Evolutionary conservation across 2,888 invertebrate genomes (phyloP), one percentile per base, ranked within the genome.

Genomic region (Parnassius orleans): DNA sequence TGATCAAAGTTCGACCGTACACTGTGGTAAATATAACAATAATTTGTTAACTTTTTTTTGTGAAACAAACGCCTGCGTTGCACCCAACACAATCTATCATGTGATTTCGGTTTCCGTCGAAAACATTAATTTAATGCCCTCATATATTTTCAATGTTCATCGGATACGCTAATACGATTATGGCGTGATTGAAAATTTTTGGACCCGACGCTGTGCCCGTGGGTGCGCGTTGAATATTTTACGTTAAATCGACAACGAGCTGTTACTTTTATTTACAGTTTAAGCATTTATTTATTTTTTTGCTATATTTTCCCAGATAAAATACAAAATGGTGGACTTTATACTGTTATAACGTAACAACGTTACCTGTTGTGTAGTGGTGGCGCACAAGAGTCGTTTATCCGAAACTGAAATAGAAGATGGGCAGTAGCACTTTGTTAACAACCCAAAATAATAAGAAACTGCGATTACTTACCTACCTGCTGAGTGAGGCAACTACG

Each of bases 111-210:
- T 52, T 58, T 58, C 44, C 51, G 12, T 24, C 46, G 52, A 53
- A 60, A 55, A 55, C 53, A 55, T 55, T 51, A 60, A 60, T 51
- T 51, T 55, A 43, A 51, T 60, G 50, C 14, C 19, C 42, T 44
- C 47, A 60, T 42, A 14, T 50, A 50, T 55, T 60, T 55, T 60
- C 54, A 55, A 60, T 60, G 43, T 50, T 42, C 48, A 48, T 50
- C 43, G 50, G 43, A 44, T 14, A 60, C 47, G 42, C 48, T 60
- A 60, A 60, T 60, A 55, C 44, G 44, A 44, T 33, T 60, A 48
- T 60, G 12, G 55, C 54, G 60, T 60, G 60, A 60, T 60, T 60
- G 50, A 55, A 60, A 14, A 51, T 55, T 60, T 60, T 55, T 43
- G 60, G 48, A 14, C 3, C 33, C n/a, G 51, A 24, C 51, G 52